A percentile compares a stretch with the other conserved stretches of the same genome.
Conservation (phyloP, 2,113 vertebrate genomes). For the Polypterus senegalus region DNA sequence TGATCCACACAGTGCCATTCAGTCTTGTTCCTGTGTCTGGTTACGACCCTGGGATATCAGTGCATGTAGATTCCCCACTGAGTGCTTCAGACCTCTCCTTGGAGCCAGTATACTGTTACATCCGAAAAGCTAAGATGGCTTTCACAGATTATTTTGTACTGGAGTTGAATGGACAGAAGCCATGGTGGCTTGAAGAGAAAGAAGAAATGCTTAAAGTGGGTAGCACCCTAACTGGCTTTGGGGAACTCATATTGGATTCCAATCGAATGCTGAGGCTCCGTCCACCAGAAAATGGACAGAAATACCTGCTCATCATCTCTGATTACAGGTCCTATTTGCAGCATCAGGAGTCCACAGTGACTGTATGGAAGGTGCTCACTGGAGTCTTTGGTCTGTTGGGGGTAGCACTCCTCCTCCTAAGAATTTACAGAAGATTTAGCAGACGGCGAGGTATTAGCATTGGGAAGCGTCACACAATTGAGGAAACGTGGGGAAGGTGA, state of each 20-base stretch:
- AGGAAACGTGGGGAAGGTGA: too few relatives aligned
- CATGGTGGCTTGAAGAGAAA: conserved; percentile 26
- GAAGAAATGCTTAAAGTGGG: conserved; percentile 51
- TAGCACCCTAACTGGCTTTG: conserved; percentile 41
- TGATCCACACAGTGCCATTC: conserved; percentile 44
- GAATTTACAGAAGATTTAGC: conserved; percentile 17
- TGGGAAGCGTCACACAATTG: too few relatives aligned
- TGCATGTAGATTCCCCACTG: conserved; percentile 42
- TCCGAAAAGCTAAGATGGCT: conserved; percentile 5
- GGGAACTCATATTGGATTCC: conserved; percentile 50
- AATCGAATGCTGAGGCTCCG: conserved; percentile 38
- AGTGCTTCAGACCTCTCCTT: conserved; percentile 36
- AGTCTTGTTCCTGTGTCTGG: conserved; percentile 33
- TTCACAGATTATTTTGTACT: conserved; percentile 26
- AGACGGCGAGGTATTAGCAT: conserved; percentile 18
- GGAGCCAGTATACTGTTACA: conserved; percentile 35
- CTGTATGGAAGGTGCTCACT: conserved; percentile 41
- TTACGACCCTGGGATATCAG: conserved; percentile 23
- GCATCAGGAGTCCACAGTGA: conserved; percentile 36
- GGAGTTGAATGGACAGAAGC: conserved; percentile 38
- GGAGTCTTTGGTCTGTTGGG: conserved; percentile 35
- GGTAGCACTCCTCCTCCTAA: conserved; percentile 23
- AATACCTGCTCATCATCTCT: conserved; percentile 33
- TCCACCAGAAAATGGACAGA: conserved; percentile 38
- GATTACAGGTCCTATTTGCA: conserved; percentile 44